Percentiles rank a stretch among this genome's conserved stretches.
Conservation (phyloP, 2,888 invertebrate species). For the Poecilobothrus nobilitatus region DNA sequence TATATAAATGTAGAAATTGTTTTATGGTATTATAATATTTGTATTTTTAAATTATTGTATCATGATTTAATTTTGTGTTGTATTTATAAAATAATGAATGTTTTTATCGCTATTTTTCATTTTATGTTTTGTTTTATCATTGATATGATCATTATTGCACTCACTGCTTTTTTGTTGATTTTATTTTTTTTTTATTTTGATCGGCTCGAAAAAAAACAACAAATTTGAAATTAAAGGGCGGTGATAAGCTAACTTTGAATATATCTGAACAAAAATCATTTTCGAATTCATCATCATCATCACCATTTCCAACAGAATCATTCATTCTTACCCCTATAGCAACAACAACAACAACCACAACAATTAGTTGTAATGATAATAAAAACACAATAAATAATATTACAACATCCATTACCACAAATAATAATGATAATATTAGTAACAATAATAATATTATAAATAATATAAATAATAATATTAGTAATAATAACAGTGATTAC, state of each 20-base stretch:
- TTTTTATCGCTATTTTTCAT: too few relatives aligned
- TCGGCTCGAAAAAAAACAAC: constrained; percentile 21
- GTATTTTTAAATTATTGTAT: constrained; percentile 14
- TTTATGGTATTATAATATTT: neutral
- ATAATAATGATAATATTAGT: neutral
- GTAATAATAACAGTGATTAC: constrained; percentile 16
- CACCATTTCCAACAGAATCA: constrained; percentile 39
- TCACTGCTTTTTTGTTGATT: constrained; percentile 25
- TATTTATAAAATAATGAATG: neutral
- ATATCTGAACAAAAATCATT: constrained; percentile 50
- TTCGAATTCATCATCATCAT: constrained; percentile 28
- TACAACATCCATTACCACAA: constrained; percentile 9
- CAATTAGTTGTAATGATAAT: constrained; percentile 19
- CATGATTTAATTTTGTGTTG: neutral
- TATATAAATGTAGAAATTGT: neutral
- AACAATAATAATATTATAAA: constrained; percentile 9
- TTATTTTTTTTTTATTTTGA: constrained; percentile 21
- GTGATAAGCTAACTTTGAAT: constrained; percentile 59
- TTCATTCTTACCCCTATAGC: constrained; percentile 41
- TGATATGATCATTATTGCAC: constrained; percentile 20
- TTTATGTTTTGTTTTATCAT: too few relatives aligned
- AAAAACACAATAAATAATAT: constrained; percentile 22
- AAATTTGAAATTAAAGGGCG: constrained; percentile 47
- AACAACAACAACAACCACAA: constrained; percentile 30
- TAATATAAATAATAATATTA: constrained; percentile 5